Conservation (phyloP, 2,113 vertebrate species). For the Ptychochromis oligacanthus region DNA sequence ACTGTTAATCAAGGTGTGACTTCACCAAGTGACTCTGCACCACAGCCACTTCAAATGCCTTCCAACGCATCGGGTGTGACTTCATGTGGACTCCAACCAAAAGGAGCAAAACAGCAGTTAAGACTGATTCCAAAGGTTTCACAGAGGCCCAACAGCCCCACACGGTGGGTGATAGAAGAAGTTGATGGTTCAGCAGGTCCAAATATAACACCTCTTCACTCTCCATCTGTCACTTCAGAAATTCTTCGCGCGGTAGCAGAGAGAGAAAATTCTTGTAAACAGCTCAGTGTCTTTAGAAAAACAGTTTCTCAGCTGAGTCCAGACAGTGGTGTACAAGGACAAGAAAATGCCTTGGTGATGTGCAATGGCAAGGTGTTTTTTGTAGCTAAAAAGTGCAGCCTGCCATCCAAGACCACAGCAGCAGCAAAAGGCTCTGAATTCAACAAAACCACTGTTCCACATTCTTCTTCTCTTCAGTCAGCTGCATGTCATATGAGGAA, state of each 20-base stretch:
- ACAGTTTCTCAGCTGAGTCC: conserved; percentile 34
- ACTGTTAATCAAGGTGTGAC: conserved; percentile 73
- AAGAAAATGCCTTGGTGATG: conserved; percentile 86
- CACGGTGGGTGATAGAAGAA: conserved; percentile 88
- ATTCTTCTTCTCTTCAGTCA: not conserved
- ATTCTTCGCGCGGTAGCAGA: conserved; percentile 79
- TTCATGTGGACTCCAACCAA: conserved; percentile 4
- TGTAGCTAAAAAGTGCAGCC: conserved; percentile 77
- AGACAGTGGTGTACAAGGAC: conserved; percentile 60
- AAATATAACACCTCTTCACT: conserved; percentile 78
- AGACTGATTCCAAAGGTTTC: conserved; percentile 52
- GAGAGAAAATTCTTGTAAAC: conserved; percentile 50
- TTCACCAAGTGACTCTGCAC: conserved; percentile 53
- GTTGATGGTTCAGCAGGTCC: conserved; percentile 52
- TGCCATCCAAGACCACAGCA: not conserved
- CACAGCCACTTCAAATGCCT: conserved; percentile 42
- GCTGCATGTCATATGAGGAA: not conserved
- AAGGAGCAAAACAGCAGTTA: conserved; percentile 39
- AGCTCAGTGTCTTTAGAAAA: conserved; percentile 9
- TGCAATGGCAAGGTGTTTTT: conserved; percentile 88
- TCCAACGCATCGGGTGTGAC: conserved; percentile 45
- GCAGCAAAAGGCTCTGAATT: not conserved
- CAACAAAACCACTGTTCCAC: not conserved
- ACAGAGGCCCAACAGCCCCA: conserved; percentile 71
- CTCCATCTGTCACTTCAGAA: conserved; percentile 79